Evolutionary conservation across 2,888 invertebrate species (phyloP), one percentile per base, ranked within the genome.

Genomic region (Cerastoderma edule): DNA sequence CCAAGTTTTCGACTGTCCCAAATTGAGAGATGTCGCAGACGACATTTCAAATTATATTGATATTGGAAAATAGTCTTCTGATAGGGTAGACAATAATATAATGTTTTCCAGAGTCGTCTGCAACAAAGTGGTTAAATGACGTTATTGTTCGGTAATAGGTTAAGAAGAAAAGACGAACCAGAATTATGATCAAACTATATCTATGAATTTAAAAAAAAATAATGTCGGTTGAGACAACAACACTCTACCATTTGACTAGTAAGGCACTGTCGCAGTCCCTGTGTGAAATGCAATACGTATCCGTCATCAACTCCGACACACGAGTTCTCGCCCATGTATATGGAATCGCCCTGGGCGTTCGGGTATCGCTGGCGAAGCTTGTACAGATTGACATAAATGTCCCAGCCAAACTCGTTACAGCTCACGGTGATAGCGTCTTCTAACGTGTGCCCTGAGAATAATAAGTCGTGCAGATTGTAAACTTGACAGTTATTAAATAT

Each of bases 371-470:
- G 60, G 4, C 65, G 30, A 13, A 79, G 32, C 46, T 6, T 24
- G 39, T 63, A 16, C 75, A 79, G 66, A 32, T 79, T 69, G 24
- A 84, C 46, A 16, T 44, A 22, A 16, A 82, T 67, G 32, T 82
- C 56, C 83, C 83, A 84, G n/a, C 69, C 73, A 19, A 66, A 67
- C n/a, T 79, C 73, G 24, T 67, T 67, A 54, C 83, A 84, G 8
- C 68, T 60, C 1, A 82, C 78, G 16, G 6, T 30, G 10, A 84
- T 72, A 1, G 57, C 33, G 10, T 60, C 39, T 10, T 60, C 60
- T 10, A 60, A n/a, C n/a, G n/a, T n/a, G n/a, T n/a, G n/a, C n/a
- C n/a, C n/a, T n/a, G n/a, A n/a, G n/a, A n/a, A n/a, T n/a, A n/a
- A n/a, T n/a, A n/a, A n/a, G n/a, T n/a, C n/a, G n/a, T n/a, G n/a